Percentiles rank a stretch among this genome's conserved stretches.
Evolutionary conservation across 2,113 vertebrate genomes (phyloP).

Genomic region (Brienomyrus brachyistius): DNA sequence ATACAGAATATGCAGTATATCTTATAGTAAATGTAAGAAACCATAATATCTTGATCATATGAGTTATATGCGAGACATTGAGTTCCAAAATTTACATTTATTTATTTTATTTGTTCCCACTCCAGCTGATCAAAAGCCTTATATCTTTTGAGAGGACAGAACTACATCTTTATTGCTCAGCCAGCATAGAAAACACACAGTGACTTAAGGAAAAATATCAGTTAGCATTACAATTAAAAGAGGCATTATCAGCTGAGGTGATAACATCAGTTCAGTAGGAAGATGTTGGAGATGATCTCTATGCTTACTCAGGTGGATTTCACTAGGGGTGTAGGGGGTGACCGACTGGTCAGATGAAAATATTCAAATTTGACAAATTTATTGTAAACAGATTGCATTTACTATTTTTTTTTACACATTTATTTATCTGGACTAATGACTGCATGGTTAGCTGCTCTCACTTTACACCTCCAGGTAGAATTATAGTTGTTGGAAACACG

Average conservation of each 20-base stretch:
- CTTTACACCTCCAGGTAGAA: background rate
- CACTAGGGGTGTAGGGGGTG: background rate
- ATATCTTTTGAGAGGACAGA: background rate
- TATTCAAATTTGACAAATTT: background rate
- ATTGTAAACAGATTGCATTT: background rate
- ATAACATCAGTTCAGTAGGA: background rate
- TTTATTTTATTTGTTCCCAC: too few relatives aligned
- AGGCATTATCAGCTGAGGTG: too few relatives aligned
- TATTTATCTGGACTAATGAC: background rate
- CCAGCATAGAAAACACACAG: background rate
- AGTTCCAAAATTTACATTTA: too few relatives aligned
- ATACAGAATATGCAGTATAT: background rate
- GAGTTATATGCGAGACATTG: too few relatives aligned
- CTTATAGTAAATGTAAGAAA: background rate
- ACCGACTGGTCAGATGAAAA: background rate
- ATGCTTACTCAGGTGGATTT: background rate
- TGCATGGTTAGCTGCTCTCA: background rate
- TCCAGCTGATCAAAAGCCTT: background rate
- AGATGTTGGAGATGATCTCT: background rate
- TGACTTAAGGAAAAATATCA: background rate
- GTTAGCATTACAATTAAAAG: background rate
- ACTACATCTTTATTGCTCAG: background rate
- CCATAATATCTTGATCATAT: background rate
- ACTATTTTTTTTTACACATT: background rate
- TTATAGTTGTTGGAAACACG: background rate